Percentiles rank a stretch among this genome's conserved stretches.
phyloP scores from a whole-genome alignment of 2,113 vertebrate genomes.

The Phaethon lepturus region DNA sequence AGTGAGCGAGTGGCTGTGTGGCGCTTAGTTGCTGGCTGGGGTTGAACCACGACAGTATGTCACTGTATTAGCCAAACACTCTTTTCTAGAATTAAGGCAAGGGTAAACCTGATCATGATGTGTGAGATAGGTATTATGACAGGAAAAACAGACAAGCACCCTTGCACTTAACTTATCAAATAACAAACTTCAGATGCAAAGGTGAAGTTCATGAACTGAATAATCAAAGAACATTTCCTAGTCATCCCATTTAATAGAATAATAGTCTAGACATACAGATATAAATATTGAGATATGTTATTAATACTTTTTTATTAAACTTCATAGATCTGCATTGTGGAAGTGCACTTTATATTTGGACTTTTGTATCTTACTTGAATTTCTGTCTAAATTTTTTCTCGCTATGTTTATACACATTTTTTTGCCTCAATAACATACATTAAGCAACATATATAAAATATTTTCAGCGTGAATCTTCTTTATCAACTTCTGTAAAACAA shows the following conservation, averaged over 20 bases:
- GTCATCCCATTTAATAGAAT: neutral
- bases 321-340: neutral
- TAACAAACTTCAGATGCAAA: neutral
- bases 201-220: neutral
- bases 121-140: neutral
- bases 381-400: neutral
- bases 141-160: neutral
- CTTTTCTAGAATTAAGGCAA: neutral
- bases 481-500: neutral
- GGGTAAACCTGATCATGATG: neutral
- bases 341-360: neutral
- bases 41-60: no score
- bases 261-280: neutral
- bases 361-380: neutral
- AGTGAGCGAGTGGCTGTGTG: no score
- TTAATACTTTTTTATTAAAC: neutral
- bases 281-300: neutral
- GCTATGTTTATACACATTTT: neutral
- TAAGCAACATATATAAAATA: neutral
- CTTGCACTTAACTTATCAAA: neutral
- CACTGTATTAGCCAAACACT: neutral
- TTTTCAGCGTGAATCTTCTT: neutral
- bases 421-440: accelerated
- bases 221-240: neutral
- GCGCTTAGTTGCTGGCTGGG: no score